Conservation (phyloP, 2,113 vertebrate genomes). For the Grammomys surdaster region DNA sequence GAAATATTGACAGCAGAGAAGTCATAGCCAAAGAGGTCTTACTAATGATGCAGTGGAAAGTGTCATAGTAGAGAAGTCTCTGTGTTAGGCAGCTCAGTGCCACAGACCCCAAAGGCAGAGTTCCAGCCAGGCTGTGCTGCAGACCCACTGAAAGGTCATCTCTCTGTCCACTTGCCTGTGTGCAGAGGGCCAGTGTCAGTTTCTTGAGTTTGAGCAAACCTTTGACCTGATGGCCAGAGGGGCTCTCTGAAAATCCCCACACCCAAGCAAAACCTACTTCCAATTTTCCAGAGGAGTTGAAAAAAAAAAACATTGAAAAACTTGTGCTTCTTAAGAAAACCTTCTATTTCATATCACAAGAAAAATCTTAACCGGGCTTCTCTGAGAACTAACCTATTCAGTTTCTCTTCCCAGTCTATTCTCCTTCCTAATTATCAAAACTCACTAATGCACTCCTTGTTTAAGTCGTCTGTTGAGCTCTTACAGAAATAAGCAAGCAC, state of each 20-base stretch:
- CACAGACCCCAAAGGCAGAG: neutral
- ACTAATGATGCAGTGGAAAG: neutral
- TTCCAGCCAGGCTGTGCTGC: neutral
- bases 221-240: constrained; percentile 17
- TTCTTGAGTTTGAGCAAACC: constrained; percentile 27
- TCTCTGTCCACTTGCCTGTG: neutral
- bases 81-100: neutral
- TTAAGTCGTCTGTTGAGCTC: constrained; percentile 65
- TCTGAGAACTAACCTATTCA: constrained; percentile 21
- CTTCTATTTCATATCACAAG: neutral
- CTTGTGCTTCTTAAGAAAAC: neutral
- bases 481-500: constrained; percentile 76
- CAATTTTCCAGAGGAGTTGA: neutral
- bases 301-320: neutral
- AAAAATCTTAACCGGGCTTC: constrained; percentile 31
- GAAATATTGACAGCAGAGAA: constrained; percentile 8
- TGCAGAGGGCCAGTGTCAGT: constrained; percentile 17
- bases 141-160: neutral
- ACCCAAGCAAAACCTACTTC: constrained; percentile 12
- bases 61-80: neutral
- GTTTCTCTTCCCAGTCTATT: neutral
- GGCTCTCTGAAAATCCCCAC: constrained; percentile 16
- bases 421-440: constrained; percentile 52
- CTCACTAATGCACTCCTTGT: constrained; percentile 23
- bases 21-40: constrained; percentile 32